Conservation (phyloP, 2,113 vertebrate genomes). For the Rostratula benghalensis region DNA sequence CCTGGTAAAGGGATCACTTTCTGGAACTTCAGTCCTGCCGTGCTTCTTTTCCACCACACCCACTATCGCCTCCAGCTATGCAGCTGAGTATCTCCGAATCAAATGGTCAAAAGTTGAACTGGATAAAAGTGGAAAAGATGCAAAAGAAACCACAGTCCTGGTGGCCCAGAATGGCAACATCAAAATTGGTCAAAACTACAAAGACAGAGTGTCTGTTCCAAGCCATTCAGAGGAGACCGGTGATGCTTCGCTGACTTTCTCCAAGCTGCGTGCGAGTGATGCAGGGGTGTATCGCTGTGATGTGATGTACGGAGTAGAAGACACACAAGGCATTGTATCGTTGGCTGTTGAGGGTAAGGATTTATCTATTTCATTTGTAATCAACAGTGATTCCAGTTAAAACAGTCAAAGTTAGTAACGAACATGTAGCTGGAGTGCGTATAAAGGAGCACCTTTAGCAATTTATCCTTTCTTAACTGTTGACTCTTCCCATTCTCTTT, state of each 20-base stretch:
- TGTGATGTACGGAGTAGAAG: conserved; percentile 92
- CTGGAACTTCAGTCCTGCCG: conserved; percentile 88
- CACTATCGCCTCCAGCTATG: conserved; percentile 78
- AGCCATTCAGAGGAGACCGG: conserved; percentile 86
- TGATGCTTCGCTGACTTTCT: conserved; percentile 89
- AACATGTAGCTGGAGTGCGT: not conserved
- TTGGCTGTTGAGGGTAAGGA: conserved; percentile 87
- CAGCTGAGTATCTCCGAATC: conserved; percentile 86
- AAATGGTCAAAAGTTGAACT: conserved; percentile 94
- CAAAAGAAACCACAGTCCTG: conserved; percentile 87
- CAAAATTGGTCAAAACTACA: conserved; percentile 88
- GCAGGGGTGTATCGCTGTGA: conserved; percentile 93
- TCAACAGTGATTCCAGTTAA: not conserved
- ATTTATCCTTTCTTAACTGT: not conserved
- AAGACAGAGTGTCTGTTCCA: conserved; percentile 88
- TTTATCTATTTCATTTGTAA: not conserved
- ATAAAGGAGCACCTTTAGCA: accelerated
- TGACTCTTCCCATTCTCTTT: not conserved
- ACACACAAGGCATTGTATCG: conserved; percentile 85
- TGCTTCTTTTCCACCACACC: conserved; percentile 90
- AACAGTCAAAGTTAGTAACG: not conserved
- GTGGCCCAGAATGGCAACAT: conserved; percentile 92
- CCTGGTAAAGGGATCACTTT: conserved; percentile 85
- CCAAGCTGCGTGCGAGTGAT: conserved; percentile 90
- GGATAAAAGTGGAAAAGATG: conserved; percentile 76